Evolutionary conservation across 2,888 invertebrate genomes (phyloP), one percentile per base, ranked within the genome.

Genomic region (Syritta pipiens): DNA sequence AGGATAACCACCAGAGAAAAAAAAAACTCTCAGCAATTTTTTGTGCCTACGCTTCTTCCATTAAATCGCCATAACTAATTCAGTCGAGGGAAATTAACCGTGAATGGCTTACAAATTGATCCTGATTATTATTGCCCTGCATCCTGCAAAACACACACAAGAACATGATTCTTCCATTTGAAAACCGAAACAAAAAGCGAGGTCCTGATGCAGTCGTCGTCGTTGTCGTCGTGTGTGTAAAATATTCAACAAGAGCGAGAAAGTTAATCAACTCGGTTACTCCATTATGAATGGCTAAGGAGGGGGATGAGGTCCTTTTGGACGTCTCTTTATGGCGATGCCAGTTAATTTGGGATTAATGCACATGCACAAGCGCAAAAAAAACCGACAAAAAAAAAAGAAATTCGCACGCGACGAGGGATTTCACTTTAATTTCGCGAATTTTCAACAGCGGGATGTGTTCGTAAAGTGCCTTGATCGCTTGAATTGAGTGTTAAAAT

Each of bases 161-260:
- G 40, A 72, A 74, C 79, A 74, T 55, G 79, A 44, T 60, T 79
- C 74, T 57, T 79, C 79, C 79, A 74, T 79, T 79, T 74, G 74
- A n/a, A n/a, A n/a, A n/a, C n/a, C 55, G 1, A 46, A 77, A 71
- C 65, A 65, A 60, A 37, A 9, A 12, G 37, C 6, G n/a, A n/a
- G n/a, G n/a, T n/a, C n/a, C n/a, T n/a, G n/a, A n/a, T n/a, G n/a
- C n/a, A n/a, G n/a, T n/a, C n/a, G n/a, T n/a, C n/a, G n/a, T n/a
- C 14, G 14, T 37, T 44, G 49, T 65, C 12, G 24, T 49, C 32
- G 35, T 71, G 35, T 72, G 62, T 74, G 74, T 74, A 74, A 48
- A 77, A 49, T 49, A 42, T 49, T 69, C 40, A 53, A 60, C 57
- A 20, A 74, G n/a, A n/a, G n/a, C n/a, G n/a, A n/a, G n/a, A n/a